Percentiles rank a stretch among this genome's conserved stretches.
phyloP scores from a whole-genome alignment of 2,888 invertebrate species.

The Melinopterus prodromus region DNA sequence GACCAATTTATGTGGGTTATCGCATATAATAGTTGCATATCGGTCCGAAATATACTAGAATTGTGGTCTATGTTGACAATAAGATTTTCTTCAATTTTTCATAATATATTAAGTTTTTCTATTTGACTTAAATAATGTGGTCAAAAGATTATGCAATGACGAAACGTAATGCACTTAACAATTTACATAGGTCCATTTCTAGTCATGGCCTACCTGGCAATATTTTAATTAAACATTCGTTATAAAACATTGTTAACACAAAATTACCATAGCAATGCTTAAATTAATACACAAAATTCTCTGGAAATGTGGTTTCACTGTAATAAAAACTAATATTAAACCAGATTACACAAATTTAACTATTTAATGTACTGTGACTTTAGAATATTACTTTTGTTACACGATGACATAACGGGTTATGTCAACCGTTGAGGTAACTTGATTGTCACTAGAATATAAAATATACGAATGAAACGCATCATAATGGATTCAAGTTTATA shows the following conservation, averaged over 20 bases:
- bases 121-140: too few relatives aligned
- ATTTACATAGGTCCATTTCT: too few relatives aligned
- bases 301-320: not conserved
- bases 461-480: not conserved
- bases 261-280: not conserved
- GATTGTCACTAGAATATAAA: not conserved
- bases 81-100: too few relatives aligned
- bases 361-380: not conserved
- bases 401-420: constrained; percentile 4
- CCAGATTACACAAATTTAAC: not conserved
- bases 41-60: too few relatives aligned
- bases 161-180: too few relatives aligned
- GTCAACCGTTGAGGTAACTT: not conserved
- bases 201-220: too few relatives aligned
- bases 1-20: too few relatives aligned
- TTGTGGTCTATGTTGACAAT: too few relatives aligned
- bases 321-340: not conserved
- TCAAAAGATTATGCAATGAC: too few relatives aligned
- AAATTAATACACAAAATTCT: not conserved
- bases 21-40: too few relatives aligned
- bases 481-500: not conserved
- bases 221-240: too few relatives aligned
- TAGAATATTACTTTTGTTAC: not conserved
- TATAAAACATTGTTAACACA: not conserved
- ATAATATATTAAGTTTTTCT: too few relatives aligned